Percentiles rank a stretch among this genome's conserved stretches.
Evolutionary conservation across 2,797 vertebrate species (phyloP).

Genomic region (Petrocephalus sullivani): DNA sequence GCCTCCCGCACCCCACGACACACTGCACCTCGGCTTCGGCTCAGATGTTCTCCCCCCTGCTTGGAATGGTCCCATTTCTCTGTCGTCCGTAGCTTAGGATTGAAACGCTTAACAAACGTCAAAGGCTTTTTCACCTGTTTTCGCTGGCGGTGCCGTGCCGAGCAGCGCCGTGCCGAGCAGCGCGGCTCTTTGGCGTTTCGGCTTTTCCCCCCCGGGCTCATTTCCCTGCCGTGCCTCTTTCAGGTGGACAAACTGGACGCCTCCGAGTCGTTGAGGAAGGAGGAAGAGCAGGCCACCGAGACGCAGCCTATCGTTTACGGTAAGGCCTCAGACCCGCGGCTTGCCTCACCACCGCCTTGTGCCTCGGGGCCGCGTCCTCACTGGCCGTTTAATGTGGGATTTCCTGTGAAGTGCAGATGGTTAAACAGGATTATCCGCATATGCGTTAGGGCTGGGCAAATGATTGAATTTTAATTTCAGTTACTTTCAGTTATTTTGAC

Average conservation of each 20-base stretch:
- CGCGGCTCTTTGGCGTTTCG: constrained; percentile 21
- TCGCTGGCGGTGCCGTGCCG: constrained; percentile 18
- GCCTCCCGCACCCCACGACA: neutral
- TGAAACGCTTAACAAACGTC: neutral
- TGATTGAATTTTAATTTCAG: neutral
- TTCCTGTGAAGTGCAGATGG: neutral
- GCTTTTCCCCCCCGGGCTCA: neutral
- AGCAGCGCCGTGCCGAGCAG: neutral
- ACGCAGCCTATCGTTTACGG: constrained; percentile 99
- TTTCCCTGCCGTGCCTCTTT: constrained; percentile 15
- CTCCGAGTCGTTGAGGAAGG: constrained; percentile 97
- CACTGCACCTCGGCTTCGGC: neutral
- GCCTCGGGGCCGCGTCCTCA: neutral
- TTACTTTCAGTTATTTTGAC: neutral
- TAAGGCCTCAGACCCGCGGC: constrained; percentile 51
- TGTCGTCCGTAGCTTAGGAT: neutral
- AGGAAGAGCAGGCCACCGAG: constrained; percentile 97
- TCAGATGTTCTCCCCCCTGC: neutral
- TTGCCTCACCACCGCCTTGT: neutral
- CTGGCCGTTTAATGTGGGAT: neutral
- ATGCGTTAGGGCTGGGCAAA: neutral
- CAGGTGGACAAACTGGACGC: constrained; percentile 98
- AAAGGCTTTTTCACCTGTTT: constrained; percentile 21
- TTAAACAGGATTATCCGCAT: neutral
- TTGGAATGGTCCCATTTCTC: constrained; percentile 28